phyloP scores from a whole-genome alignment of 2,113 vertebrate genomes.

The Astatoreochromis straeleni region DNA sequence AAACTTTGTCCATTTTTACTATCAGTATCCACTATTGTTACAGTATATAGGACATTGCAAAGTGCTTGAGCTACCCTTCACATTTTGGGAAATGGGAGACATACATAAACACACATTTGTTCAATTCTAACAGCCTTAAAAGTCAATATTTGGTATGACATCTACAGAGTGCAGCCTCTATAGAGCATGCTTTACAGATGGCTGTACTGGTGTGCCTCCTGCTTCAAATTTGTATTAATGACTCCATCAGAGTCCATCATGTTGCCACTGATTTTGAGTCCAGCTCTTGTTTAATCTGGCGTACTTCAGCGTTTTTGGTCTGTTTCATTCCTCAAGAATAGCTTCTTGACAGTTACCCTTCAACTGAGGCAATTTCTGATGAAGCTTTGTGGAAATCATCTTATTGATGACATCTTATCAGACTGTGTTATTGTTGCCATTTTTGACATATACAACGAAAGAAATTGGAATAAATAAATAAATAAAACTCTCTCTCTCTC shows the following conservation, averaged over 20 bases:
- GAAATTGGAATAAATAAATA: neutral
- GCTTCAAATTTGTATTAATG: neutral
- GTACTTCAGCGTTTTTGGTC: neutral
- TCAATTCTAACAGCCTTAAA: neutral
- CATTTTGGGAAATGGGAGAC: neutral
- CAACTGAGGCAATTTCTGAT: neutral
- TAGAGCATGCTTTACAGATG: neutral
- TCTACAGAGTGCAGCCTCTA: neutral
- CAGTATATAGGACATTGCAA: neutral
- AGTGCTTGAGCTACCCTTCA: neutral
- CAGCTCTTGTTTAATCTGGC: neutral
- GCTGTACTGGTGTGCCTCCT: neutral
- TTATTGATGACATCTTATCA: neutral
- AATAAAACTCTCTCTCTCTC: neutral
- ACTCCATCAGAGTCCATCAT: neutral
- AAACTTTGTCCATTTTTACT: neutral
- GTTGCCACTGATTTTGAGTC: neutral
- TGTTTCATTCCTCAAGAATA: neutral
- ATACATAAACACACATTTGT: neutral
- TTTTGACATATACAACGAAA: neutral
- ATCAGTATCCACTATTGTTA: neutral
- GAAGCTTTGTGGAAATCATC: neutral
- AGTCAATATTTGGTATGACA: neutral
- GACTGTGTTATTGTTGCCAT: neutral
- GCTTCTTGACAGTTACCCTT: neutral